These are phyloP conservation scores for Pachycephala philippinensis DNA, from an alignment of 2,113 vertebrate species.

Conservation along the genomic window DNA sequence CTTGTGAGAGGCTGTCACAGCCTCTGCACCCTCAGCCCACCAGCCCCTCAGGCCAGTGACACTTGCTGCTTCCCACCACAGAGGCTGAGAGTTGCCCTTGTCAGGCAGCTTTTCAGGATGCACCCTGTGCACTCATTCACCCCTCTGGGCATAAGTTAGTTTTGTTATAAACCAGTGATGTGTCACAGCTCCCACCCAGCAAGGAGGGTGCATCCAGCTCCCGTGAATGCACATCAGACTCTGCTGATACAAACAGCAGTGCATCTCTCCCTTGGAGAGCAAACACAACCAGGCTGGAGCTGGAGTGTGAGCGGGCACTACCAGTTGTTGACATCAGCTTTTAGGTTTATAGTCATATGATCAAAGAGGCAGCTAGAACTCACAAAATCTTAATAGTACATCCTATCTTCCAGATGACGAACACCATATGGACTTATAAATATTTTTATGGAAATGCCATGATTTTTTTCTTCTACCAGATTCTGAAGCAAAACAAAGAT, in stretches of 20 bases:
- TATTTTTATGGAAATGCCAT: not conserved
- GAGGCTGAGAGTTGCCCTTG: not conserved
- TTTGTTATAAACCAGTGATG: not conserved
- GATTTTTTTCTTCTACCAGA: not conserved
- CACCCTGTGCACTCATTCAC: not conserved
- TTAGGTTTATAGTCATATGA: not conserved
- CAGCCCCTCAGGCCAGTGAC: not conserved
- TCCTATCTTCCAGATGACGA: not conserved
- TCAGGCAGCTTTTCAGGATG: not conserved
- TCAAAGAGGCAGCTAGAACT: not conserved
- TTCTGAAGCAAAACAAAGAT: not conserved
- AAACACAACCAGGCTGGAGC: not conserved
- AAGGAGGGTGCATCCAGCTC: not conserved
- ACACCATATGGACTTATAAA: not conserved
- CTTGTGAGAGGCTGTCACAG: not conserved
- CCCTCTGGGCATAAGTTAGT: fast-evolving
- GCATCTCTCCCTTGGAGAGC: not conserved
- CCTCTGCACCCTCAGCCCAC: no score
- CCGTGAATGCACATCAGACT: not conserved
- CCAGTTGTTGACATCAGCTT: not conserved
- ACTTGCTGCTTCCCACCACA: not conserved
- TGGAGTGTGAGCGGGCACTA: not conserved
- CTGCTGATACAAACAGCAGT: not conserved
- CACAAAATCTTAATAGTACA: not conserved
- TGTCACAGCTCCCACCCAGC: not conserved